Evolutionary conservation across 2,113 vertebrate genomes (phyloP).

Genomic region (Centrocercus urophasianus): DNA sequence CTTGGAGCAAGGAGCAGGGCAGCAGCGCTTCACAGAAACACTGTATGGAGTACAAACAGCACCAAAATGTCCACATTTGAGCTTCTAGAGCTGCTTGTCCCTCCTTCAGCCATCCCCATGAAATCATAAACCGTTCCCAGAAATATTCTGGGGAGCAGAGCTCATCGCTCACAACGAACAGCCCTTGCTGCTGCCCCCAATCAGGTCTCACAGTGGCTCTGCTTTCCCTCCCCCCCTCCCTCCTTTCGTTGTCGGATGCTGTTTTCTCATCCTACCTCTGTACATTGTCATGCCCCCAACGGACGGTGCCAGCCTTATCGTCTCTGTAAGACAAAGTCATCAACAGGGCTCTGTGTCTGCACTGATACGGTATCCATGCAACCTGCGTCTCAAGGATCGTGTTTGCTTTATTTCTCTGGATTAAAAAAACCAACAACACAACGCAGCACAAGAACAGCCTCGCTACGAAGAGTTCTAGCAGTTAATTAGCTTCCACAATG

Average conservation of each 20-base stretch:
- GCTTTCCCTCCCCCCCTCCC: not conserved
- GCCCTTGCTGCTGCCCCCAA: not conserved
- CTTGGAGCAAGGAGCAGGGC: not conserved
- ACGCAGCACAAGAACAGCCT: not conserved
- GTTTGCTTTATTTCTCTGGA: constrained; percentile 4
- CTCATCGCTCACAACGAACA: not conserved
- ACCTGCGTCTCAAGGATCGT: not conserved
- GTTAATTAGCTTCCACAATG: constrained; percentile 62
- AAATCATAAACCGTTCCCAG: not conserved
- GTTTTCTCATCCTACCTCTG: not conserved
- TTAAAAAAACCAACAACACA: not conserved
- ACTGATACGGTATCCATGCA: not conserved
- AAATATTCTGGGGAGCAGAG: not conserved
- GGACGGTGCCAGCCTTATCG: not conserved
- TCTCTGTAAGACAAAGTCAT: not conserved
- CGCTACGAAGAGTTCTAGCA: constrained; percentile 24
- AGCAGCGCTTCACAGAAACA: not conserved
- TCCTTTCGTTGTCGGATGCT: not conserved
- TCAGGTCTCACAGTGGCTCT: too few species aligned
- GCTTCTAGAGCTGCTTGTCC: not conserved
- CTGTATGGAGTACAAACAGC: not conserved
- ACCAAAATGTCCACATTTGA: not conserved
- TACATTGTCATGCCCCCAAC: accelerated
- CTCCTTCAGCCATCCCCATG: not conserved
- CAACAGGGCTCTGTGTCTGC: not conserved